Evolutionary conservation across 2,797 vertebrate species (phyloP).

Genomic region (Myotis daubentonii): DNA sequence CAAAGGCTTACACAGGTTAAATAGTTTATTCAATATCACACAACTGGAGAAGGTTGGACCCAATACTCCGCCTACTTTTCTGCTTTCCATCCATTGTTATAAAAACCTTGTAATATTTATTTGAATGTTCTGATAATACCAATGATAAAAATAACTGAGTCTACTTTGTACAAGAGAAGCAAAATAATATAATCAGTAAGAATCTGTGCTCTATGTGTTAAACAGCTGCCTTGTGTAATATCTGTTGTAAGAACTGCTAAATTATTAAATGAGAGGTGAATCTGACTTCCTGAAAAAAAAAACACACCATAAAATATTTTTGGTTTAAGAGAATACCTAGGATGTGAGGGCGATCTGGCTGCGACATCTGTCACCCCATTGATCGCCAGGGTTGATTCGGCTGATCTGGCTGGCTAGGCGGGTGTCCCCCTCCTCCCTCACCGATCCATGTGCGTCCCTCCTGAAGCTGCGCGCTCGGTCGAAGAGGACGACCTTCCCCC

Average conservation of each 20-base stretch:
- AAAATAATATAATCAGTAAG: constrained; percentile 12
- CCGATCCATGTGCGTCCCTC: too few relatives aligned
- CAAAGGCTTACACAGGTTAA: background rate
- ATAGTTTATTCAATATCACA: background rate
- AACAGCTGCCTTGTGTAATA: background rate
- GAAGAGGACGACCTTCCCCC: too few relatives aligned
- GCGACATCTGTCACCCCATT: too few relatives aligned
- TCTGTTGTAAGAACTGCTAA: background rate
- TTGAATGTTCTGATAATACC: constrained; percentile 44
- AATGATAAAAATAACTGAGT: constrained; percentile 8
- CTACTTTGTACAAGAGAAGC: background rate
- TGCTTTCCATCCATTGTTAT: background rate
- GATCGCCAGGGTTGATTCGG: too few relatives aligned
- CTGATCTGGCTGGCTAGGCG: too few relatives aligned
- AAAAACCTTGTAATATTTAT: background rate
- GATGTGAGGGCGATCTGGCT: too few relatives aligned
- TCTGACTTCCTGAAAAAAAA: constrained; percentile 28
- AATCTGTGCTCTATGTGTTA: background rate
- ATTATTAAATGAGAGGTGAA: constrained; percentile 26
- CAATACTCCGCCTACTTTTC: background rate
- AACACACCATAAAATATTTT: background rate
- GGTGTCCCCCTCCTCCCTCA: too few relatives aligned
- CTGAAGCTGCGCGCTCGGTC: too few relatives aligned
- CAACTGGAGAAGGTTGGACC: background rate
- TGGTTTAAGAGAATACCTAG: background rate